phyloP scores from a whole-genome alignment of 2,888 invertebrate genomes.

The Morpho helenor region DNA sequence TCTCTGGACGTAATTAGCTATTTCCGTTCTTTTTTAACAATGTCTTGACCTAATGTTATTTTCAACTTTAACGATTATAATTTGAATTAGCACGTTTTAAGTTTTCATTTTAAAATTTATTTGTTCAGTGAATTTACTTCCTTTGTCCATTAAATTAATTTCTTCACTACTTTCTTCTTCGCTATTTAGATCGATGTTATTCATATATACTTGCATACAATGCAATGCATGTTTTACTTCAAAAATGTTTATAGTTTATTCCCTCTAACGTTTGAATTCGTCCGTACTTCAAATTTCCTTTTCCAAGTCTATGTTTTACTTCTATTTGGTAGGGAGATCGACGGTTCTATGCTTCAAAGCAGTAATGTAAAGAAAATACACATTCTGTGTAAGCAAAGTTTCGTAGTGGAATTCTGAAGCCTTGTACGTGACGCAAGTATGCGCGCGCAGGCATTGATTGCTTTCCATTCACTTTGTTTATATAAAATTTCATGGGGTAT shows the following conservation, averaged over 20 bases:
- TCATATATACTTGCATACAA: constrained; percentile 26
- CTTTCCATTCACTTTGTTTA: constrained; percentile 41
- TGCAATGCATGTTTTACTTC: constrained; percentile 29
- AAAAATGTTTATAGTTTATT: constrained; percentile 27
- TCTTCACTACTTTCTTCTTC: not conserved
- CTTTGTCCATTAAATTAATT: not conserved
- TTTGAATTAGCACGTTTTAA: not conserved
- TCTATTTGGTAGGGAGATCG: constrained; percentile 1
- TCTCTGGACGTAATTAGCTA: constrained; percentile 34
- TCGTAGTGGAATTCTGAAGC: constrained; percentile 39
- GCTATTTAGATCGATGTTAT: constrained; percentile 23
- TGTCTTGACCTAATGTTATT: constrained; percentile 13
- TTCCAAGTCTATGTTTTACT: constrained; percentile 18
- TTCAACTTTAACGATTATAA: constrained; percentile 7
- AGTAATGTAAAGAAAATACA: constrained; percentile 19
- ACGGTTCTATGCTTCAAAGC: not conserved
- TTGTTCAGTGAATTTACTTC: constrained; percentile 1
- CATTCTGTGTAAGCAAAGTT: not conserved
- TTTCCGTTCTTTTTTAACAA: constrained; percentile 15
- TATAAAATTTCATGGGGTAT: constrained; percentile 51
- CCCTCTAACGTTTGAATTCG: constrained; percentile 17
- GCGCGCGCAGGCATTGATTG: constrained; percentile 73
- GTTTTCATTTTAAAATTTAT: not conserved
- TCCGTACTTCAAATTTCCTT: constrained; percentile 22
- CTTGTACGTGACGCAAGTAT: constrained; percentile 37